A percentile compares a stretch with the other conserved stretches of the same genome.
Conservation (phyloP, 2,888 invertebrate genomes). For the Drosophila rubida region DNA sequence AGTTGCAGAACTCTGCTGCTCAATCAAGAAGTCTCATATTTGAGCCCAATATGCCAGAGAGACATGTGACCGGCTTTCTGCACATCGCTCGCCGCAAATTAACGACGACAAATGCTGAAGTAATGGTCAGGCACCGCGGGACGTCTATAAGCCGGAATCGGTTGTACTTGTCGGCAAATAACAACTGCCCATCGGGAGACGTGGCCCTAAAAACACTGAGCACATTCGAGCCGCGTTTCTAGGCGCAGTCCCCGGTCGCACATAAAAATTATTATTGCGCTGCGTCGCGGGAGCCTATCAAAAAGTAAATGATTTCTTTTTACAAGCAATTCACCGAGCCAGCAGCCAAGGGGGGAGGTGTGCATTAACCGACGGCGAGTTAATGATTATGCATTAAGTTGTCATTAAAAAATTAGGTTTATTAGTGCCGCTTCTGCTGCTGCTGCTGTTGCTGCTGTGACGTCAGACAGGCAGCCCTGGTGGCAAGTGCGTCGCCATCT, state of each 20-base stretch:
- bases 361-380: slow-evolving; percentile 28
- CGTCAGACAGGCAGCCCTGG: slow-evolving; percentile 34
- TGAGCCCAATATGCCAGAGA: not conserved
- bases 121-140: slow-evolving; percentile 46
- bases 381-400: slow-evolving; percentile 75
- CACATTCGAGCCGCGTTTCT: slow-evolving; percentile 50
- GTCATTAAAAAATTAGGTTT: slow-evolving; percentile 73
- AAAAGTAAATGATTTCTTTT: slow-evolving; percentile 61
- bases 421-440: too few relatives aligned
- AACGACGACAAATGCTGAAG: slow-evolving; percentile 7
- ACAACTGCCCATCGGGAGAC: slow-evolving; percentile 32
- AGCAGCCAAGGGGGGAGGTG: too few relatives aligned
- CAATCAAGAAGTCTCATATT: too few relatives aligned
- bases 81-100: slow-evolving; percentile 5
- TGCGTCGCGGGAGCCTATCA: slow-evolving; percentile 62
- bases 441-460: too few relatives aligned
- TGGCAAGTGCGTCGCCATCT: slow-evolving; percentile 37
- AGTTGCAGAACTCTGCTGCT: too few relatives aligned
- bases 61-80: too few relatives aligned
- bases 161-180: slow-evolving; percentile 17
- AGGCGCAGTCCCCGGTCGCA: slow-evolving; percentile 45
- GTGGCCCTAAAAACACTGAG: slow-evolving; percentile 24
- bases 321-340: slow-evolving; percentile 46
- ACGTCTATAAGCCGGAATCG: slow-evolving; percentile 35
- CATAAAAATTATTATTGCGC: slow-evolving; percentile 62